Evolutionary conservation across 2,888 invertebrate species (phyloP).

Genomic region (Neoitamus cyanurus): DNA sequence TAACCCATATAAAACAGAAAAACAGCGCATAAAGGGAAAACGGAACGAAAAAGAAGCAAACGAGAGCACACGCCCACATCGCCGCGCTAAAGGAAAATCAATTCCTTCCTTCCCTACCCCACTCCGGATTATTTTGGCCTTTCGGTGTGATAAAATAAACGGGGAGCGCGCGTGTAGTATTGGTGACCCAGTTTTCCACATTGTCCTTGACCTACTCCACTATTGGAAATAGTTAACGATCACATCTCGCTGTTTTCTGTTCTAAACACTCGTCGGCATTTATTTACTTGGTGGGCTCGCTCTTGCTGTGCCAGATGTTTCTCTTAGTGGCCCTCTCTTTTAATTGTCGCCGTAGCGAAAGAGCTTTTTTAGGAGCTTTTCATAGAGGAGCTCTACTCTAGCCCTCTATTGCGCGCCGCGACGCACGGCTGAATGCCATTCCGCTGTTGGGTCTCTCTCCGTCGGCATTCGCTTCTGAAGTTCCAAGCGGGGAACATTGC

Average conservation of each 20-base stretch:
- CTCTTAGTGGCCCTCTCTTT: neutral
- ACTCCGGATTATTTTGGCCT: constrained; percentile 19
- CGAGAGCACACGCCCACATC: constrained; percentile 42
- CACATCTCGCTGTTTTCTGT: constrained; percentile 13
- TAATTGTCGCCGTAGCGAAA: neutral
- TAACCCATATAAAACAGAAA: constrained; percentile 3
- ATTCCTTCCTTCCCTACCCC: constrained; percentile 36
- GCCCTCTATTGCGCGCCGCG: no score
- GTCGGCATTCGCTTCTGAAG: neutral
- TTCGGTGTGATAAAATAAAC: constrained; percentile 20
- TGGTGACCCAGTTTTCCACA: constrained; percentile 63
- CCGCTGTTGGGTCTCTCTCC: neutral
- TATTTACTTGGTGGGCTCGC: neutral
- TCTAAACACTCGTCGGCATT: constrained; percentile 12
- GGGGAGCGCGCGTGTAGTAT: constrained; percentile 33
- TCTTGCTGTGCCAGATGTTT: neutral
- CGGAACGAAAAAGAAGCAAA: constrained; percentile 19
- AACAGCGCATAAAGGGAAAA: constrained; percentile 4
- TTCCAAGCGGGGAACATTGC: neutral
- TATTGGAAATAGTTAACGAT: constrained; percentile 52
- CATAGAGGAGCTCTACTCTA: neutral
- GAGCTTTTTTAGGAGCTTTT: neutral
- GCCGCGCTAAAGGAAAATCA: constrained; percentile 34
- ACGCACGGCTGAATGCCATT: neutral
- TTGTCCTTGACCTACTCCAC: constrained; percentile 68